Evolutionary conservation across 2,888 invertebrate species (phyloP), one percentile per base, ranked within the genome.

Genomic region (Phengaris alcon): DNA sequence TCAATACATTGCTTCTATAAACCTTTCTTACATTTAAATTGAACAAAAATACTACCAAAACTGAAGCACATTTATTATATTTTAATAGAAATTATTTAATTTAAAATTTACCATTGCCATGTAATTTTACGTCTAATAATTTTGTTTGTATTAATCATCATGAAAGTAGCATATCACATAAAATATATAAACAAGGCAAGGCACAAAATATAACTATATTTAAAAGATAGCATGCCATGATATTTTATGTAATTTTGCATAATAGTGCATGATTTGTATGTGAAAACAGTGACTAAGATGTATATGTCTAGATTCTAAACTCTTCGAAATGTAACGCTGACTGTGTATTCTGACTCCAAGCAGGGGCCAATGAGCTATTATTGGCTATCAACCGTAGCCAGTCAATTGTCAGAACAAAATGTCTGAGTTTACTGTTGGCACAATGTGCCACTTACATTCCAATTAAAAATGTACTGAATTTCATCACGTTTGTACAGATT

Each of bases 401-500:
- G 57, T 6, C 15, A 57, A 57, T 22, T 57, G 15, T 57, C 8
- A 59, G 9, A 22, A 59, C 59, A 59, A 59, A 15, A 59, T 2
- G 8, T 22, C 4, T 15, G 15, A 57, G 55, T 5, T 57, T n/a
- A 57, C 55, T 57, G 54, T 2, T 54, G 13, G n/a, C 35, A 35
- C 35, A 35, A 35, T 4, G 35, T 35, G 35, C 35, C 8, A 15
- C 59, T 59, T 59, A 64, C 64, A 64, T 64, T 64, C 64, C 64
- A 64, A 64, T 64, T 64, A 2, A 64, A 64, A 44, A 76, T 77
- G 75, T 75, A 75, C 75, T 69, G 59, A 69, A 74, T 12, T 76
- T 48, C 73, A 75, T 77, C 35, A 35, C 74, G 80, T 81, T 82
- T 82, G 81, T 82, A 82, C 64, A 64, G 35, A 78, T 81, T 82